phyloP scores from a whole-genome alignment of 2,797 vertebrate species.

The Pangasius macronema region DNA sequence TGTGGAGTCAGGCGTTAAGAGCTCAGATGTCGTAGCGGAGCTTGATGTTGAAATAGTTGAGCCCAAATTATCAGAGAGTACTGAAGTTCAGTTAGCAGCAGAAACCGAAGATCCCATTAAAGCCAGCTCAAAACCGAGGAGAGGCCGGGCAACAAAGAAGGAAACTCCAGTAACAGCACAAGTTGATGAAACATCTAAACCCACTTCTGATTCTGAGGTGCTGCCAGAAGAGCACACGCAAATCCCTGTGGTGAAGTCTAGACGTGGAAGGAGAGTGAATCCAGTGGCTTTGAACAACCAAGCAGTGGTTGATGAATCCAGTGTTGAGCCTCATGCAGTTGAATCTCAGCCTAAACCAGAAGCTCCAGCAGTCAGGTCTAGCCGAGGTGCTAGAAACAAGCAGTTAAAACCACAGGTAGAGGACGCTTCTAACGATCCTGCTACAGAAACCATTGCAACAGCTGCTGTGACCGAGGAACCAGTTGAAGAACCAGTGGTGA shows the following conservation, averaged over 20 bases:
- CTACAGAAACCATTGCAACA: constrained; percentile 28
- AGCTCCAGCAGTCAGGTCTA: constrained; percentile 21
- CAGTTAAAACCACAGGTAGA: constrained; percentile 38
- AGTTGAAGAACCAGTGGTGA: constrained; percentile 14
- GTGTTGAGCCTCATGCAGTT: not conserved
- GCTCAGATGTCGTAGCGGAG: not conserved
- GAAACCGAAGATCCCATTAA: not conserved
- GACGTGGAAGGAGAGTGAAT: constrained; percentile 53
- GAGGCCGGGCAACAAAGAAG: constrained; percentile 26
- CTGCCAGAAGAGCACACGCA: constrained; percentile 33
- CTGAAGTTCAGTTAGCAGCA: not conserved
- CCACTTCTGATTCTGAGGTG: not conserved
- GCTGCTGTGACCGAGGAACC: constrained; percentile 15
- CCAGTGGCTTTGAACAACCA: not conserved
- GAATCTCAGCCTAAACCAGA: constrained; percentile 14
- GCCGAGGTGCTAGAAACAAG: constrained; percentile 34
- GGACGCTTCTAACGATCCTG: not conserved
- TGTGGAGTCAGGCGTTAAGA: not conserved
- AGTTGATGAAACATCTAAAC: not conserved
- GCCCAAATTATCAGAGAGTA: not conserved
- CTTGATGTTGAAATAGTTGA: not conserved
- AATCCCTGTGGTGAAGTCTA: constrained; percentile 51
- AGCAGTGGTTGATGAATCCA: not conserved
- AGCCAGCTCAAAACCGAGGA: constrained; percentile 30
- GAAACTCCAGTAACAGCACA: not conserved